Base-by-base conservation (phyloP, 2,888 invertebrate species). In the Mamestra brassicae region DNA sequence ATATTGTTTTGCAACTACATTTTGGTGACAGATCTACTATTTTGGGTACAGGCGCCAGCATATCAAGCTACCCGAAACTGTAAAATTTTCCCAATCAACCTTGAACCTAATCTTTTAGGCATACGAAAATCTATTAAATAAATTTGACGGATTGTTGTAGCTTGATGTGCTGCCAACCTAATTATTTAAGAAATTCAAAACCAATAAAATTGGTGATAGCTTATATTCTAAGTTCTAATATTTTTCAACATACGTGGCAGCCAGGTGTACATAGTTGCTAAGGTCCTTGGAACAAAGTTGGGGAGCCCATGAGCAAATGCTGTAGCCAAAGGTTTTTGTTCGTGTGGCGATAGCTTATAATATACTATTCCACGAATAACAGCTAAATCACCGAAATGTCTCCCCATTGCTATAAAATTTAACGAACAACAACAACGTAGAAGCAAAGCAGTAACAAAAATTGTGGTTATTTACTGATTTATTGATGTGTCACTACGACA, bases 271-370 rank as follows among this genome's bases (percentile, higher is more conserved):
- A 98, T 80, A 76, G 97, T 97, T 68, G 97, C 97, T 4, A 96
- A 90, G 60, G 98, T 93, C 85, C 99, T 97, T 69, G 98, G 96
- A 57, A 98, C 78, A 13, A 97, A 93, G 90, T 99, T 99, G 0
- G 98, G 98, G 6, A 98, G 57, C 17, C 98, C 98, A 84, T 98
- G 95, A 11, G 97, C 95, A 73, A 99, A 92, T 1, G 97, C 95
- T 62, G 98, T 98, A 70, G 97, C 98, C 89, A 98, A 98, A 3
- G 98, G 98, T 89, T 97, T 98, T 92, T 98, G 98, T 92, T 99
- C 99, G 90, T 98, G 98, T 1, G 98, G 98, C 36, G 99, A 99
- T 38, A 99, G 87, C 87, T 97, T 97, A 93, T 98, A 99, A 81
- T 97, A 97, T 75, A 99, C 97, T 78, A 99, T 97, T n/a, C 99